Conservation (phyloP, 2,113 vertebrate species). For the Rattus norvegicus region DNA sequence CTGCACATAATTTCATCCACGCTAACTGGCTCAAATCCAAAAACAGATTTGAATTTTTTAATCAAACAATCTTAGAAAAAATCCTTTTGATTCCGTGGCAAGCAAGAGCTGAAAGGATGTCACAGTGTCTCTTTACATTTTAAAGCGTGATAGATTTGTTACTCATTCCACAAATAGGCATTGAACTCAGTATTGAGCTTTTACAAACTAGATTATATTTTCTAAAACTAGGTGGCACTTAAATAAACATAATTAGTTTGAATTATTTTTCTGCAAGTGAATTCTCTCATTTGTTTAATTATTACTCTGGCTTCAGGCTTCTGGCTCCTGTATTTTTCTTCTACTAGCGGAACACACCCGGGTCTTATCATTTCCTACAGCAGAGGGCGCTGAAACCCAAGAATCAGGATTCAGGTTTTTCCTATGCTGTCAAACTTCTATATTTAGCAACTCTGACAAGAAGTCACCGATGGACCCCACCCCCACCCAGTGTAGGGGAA, state of each 20-base stretch:
- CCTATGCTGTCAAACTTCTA: not conserved
- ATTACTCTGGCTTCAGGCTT: not conserved
- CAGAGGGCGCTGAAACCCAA: slow-evolving; percentile 44
- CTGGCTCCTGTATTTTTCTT: not conserved
- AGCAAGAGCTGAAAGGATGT: not conserved
- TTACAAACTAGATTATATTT: slow-evolving; percentile 17
- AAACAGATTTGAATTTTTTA: not conserved
- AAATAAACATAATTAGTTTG: not conserved
- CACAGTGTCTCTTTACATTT: not conserved
- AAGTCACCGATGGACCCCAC: too few relatives aligned
- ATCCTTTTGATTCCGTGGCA: not conserved
- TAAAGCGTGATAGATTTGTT: not conserved
- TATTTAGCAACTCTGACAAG: not conserved
- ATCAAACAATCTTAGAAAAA: not conserved
- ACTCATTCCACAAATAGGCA: not conserved
- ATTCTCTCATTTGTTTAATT: not conserved
- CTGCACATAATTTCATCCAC: not conserved
- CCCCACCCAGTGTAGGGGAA: too few relatives aligned
- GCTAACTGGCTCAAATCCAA: not conserved
- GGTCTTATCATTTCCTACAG: not conserved
- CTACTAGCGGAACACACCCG: not conserved
- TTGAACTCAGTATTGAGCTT: slow-evolving; percentile 14
- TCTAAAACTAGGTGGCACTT: not conserved
- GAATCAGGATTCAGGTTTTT: not conserved
- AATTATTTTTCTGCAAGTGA: not conserved